phyloP scores from a whole-genome alignment of 1,140 invertebrate species.

The Ruditapes philippinarum region DNA sequence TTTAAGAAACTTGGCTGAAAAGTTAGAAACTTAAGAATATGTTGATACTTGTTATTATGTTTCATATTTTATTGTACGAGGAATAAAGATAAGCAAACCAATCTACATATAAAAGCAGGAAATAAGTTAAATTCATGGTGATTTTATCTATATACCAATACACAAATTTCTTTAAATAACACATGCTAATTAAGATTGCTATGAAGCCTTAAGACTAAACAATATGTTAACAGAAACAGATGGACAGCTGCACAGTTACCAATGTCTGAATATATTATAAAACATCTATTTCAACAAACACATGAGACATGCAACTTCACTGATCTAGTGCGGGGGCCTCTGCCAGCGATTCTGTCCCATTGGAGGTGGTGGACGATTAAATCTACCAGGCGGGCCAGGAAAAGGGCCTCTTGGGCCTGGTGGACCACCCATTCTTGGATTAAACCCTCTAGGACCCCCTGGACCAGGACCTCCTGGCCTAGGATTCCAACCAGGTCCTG shows the following conservation, averaged over 20 bases:
- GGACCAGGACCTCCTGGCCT: conserved; percentile 50
- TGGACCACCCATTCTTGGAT: conserved; percentile 62
- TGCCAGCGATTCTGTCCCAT: conserved; percentile 55
- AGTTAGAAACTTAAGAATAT: too few species aligned
- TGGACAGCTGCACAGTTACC: background rate
- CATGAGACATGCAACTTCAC: background rate
- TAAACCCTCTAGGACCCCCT: conserved; percentile 44
- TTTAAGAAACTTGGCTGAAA: too few species aligned
- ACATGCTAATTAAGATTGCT: background rate
- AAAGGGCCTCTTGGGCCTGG: conserved; percentile 51
- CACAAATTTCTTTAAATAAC: background rate
- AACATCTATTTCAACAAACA: background rate
- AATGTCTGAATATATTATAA: background rate
- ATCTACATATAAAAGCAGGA: too few species aligned
- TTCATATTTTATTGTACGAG: too few species aligned
- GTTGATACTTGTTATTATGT: too few species aligned
- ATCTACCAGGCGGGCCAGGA: conserved; percentile 50
- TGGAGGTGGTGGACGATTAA: conserved; percentile 49
- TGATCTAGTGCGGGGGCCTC: conserved; percentile 42
- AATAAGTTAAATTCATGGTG: too few species aligned
- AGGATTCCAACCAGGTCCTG: conserved; percentile 57
- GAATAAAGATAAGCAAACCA: too few species aligned
- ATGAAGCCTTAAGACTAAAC: too few species aligned
- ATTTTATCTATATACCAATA: too few species aligned
- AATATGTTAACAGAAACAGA: background rate